phyloP scores from a whole-genome alignment of 2,888 invertebrate genomes.

The Trichogramma evanescens region DNA sequence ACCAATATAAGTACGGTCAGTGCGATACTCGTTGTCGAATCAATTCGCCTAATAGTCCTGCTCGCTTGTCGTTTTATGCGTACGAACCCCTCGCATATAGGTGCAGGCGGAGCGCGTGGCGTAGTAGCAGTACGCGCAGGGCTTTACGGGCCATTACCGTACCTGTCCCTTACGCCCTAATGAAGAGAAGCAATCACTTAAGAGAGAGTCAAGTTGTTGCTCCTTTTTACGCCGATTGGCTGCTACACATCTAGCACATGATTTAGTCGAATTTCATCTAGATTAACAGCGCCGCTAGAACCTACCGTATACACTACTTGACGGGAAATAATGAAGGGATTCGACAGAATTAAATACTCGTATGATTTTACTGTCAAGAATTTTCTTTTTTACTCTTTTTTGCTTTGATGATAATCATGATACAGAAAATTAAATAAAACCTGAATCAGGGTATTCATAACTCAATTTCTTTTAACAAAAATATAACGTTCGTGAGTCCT shows the following conservation, averaged over 20 bases:
- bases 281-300: too few species aligned
- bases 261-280: too few species aligned
- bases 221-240: background rate
- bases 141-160: slow-evolving; percentile 43
- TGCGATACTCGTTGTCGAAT: slow-evolving; percentile 34
- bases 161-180: slow-evolving; percentile 42
- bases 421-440: too few species aligned
- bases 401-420: slow-evolving; percentile 13
- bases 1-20: slow-evolving; percentile 16
- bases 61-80: slow-evolving; percentile 15
- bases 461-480: slow-evolving; percentile 20
- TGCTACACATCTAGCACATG: too few species aligned
- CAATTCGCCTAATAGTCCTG: slow-evolving; percentile 44
- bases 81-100: background rate
- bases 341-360: background rate
- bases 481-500: slow-evolving; percentile 14
- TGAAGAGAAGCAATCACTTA: slow-evolving; percentile 47
- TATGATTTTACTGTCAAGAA: slow-evolving; percentile 17
- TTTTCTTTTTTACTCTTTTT: slow-evolving; percentile 11
- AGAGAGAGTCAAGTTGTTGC: slow-evolving; percentile 17
- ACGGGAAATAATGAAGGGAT: background rate
- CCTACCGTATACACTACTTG: too few species aligned
- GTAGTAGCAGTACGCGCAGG: background rate
- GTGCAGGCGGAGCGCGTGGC: too few species aligned
- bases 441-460: background rate